Base-by-base conservation (phyloP, 1,140 invertebrate genomes). In the Drosophila seguyi region DNA sequence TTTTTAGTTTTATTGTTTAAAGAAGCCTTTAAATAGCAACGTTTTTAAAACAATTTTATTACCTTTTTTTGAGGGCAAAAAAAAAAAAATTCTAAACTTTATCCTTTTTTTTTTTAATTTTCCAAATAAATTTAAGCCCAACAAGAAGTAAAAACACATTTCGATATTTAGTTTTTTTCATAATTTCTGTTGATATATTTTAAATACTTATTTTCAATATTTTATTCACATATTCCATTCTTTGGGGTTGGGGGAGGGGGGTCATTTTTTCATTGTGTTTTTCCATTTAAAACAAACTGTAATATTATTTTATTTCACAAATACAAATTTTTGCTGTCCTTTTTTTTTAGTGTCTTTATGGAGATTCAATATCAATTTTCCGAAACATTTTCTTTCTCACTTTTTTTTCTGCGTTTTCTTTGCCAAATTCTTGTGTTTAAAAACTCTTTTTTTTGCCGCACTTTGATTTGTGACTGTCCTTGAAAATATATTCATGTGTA, bases 161-260 rank as follows among this genome's bases (percentile, higher is more conserved):
- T 18, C 3, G 39, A 44, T 44, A 48, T 73, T 22, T 52, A 52
- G 61, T 44, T 59, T 81, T 75, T 86, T 63, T n/a, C 62, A 69
- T 88, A 80, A 81, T 88, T 88, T 76, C 55, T 78, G 59, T 87
- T 87, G 76, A 87, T 87, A 87, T 87, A 87, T 88, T 87, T 87
- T 90, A 88, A 90, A 90, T 90, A 90, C 85, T 90, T 90, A 90
- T 90, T 56, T 79, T 78, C 67, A 90, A 84, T 73, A 90, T 90
- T 75, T 90, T 90, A 90, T 90, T 90, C 85, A 90, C 85, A 90
- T 90, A 90, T 85, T 85, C 62, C 81, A 76, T 87, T 80, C 60
- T 80, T 52, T 42, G 74, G 57, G 42, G 74, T 11, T 31, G 63
- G 55, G 55, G 14, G 10, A 8, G 13, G 29, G 48, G 48, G 48